These are phyloP conservation scores for Anagyrus pseudococci DNA, from an alignment of 2,888 invertebrate species.

Conservation along the genomic window DNA sequence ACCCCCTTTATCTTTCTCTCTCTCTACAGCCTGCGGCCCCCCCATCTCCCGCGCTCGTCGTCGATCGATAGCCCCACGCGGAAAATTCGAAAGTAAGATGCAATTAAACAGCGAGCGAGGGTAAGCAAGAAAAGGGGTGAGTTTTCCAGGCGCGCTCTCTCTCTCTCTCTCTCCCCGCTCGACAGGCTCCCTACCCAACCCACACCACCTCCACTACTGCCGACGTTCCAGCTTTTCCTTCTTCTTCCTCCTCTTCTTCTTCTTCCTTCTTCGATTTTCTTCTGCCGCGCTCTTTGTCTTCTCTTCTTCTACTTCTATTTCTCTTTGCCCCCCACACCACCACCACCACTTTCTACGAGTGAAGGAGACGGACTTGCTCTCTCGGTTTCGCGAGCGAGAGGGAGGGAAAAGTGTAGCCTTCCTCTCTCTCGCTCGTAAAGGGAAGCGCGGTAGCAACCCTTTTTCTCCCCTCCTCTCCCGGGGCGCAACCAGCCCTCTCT, in stretches of 20 bases:
- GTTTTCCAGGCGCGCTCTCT: conserved; percentile 56
- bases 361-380: neutral
- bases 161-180: conserved; percentile 35
- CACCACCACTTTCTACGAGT: conserved; percentile 19
- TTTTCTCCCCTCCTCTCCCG: conserved; percentile 54
- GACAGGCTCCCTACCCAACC: conserved; percentile 32
- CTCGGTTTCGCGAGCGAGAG: neutral
- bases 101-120: conserved; percentile 62
- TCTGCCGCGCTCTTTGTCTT: conserved; percentile 37
- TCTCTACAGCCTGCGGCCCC: conserved; percentile 33
- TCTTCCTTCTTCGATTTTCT: conserved; percentile 41
- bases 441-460: conserved; percentile 61
- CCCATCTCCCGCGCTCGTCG: conserved; percentile 45
- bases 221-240: conserved; percentile 34
- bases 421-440: no score
- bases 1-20: no score
- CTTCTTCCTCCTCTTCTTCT: conserved; percentile 26
- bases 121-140: conserved; percentile 63
- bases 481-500: conserved; percentile 40
- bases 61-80: conserved; percentile 63
- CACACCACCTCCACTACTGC: conserved; percentile 34
- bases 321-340: conserved; percentile 29
- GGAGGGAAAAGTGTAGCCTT: neutral
- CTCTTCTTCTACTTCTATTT: conserved; percentile 42
- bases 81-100: conserved; percentile 64